Evolutionary conservation across 2,113 vertebrate genomes (phyloP).

Genomic region (Corythoichthys intestinalis): DNA sequence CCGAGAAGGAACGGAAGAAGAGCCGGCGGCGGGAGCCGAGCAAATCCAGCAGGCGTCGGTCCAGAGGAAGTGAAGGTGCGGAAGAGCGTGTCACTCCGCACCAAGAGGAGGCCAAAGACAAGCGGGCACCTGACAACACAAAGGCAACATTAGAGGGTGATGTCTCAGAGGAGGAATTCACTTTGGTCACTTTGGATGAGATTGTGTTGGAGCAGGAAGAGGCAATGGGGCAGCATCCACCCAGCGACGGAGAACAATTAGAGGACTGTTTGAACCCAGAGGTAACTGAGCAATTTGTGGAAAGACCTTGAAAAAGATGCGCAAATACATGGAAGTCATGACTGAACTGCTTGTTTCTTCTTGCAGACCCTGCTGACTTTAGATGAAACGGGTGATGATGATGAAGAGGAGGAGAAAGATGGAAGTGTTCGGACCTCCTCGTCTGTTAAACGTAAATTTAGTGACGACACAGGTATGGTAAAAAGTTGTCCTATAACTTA

Average conservation of each 20-base stretch:
- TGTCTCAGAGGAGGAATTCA: conserved; percentile 40
- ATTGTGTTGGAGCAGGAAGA: conserved; percentile 33
- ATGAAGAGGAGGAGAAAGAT: conserved; percentile 36
- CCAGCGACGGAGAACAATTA: conserved; percentile 34
- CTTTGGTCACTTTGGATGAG: conserved; percentile 47
- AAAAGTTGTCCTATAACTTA: not conserved
- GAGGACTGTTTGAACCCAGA: conserved; percentile 42
- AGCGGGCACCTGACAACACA: not conserved
- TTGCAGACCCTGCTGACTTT: conserved; percentile 70
- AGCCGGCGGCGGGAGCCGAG: conserved; percentile 20
- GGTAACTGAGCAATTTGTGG: conserved; percentile 35
- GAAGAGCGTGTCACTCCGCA: conserved; percentile 60
- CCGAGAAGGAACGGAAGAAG: conserved; percentile 12
- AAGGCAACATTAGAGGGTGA: conserved; percentile 10
- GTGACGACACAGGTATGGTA: conserved; percentile 17
- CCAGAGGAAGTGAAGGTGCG: not conserved
- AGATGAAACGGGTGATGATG: conserved; percentile 78
- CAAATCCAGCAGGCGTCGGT: not conserved
- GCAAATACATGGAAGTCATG: too few species aligned
- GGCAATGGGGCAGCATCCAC: not conserved
- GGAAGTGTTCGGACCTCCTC: not conserved
- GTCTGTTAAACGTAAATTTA: conserved; percentile 16
- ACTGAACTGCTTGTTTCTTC: not conserved
- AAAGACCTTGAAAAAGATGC: not conserved
- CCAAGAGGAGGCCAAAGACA: conserved; percentile 47